Conservation (phyloP, 1,140 invertebrate genomes). For the Papilio dardanus region DNA sequence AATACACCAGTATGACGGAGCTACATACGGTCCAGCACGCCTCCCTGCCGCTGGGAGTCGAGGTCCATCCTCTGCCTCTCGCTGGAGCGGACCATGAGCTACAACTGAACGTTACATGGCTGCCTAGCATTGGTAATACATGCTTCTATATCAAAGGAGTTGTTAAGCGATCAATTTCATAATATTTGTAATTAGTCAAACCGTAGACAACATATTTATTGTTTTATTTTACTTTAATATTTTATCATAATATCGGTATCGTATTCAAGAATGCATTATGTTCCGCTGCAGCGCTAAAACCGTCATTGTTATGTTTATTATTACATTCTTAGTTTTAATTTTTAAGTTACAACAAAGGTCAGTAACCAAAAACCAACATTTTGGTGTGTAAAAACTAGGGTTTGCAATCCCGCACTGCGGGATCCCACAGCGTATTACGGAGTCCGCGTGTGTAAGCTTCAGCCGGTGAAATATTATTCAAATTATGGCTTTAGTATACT, state of each 20-base stretch:
- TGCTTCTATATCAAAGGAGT: too few species aligned
- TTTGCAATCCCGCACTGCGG: too few species aligned
- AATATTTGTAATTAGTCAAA: not conserved
- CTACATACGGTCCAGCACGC: constrained; percentile 57
- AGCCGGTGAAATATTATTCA: too few species aligned
- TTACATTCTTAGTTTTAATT: too few species aligned
- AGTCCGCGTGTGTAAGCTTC: too few species aligned
- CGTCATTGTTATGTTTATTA: too few species aligned
- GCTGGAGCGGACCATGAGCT: constrained; percentile 66
- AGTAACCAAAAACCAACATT: too few species aligned
- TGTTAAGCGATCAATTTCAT: not conserved
- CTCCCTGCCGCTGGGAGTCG: constrained; percentile 52
- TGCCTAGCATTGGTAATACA: constrained; percentile 53
- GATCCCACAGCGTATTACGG: too few species aligned
- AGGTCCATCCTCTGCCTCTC: constrained; percentile 57
- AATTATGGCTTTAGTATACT: too few species aligned
- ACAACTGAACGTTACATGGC: constrained; percentile 69
- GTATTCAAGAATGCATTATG: not conserved
- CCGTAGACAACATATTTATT: not conserved
- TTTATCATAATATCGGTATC: not conserved
- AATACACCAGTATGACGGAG: constrained; percentile 41
- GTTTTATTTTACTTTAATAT: not conserved
- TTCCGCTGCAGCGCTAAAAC: not conserved
- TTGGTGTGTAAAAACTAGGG: too few species aligned
- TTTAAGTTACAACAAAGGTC: too few species aligned